A percentile compares a stretch with the other conserved stretches of the same genome.
These are phyloP conservation scores for Ceyx melanurus DNA, from an alignment of 2,113 vertebrate species.

Conservation along the genomic window DNA sequence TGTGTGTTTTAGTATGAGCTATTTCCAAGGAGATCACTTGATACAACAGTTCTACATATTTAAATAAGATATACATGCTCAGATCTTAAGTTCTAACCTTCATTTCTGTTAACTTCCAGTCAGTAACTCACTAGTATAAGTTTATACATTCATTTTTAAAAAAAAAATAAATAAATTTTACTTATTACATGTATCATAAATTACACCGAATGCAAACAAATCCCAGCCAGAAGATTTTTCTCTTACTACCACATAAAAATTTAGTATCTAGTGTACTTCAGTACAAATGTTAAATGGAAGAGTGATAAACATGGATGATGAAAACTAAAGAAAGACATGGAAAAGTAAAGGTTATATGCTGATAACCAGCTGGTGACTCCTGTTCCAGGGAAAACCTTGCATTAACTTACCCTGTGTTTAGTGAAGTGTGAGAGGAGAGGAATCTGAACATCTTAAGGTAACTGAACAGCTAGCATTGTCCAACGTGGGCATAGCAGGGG, in stretches of 20 bases:
- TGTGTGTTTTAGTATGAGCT: not conserved
- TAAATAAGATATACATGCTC: not conserved
- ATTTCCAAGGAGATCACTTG: not conserved
- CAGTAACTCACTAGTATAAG: not conserved
- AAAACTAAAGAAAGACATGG: not conserved
- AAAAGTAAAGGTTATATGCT: not conserved
- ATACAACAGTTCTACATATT: not conserved
- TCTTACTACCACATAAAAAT: not conserved
- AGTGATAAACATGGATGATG: not conserved
- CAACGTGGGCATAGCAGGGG: accelerated
- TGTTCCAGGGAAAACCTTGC: not conserved
- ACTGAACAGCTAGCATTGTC: not conserved
- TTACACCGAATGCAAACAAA: not conserved
- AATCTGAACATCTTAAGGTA: not conserved
- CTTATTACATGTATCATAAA: not conserved
- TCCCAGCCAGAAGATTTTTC: not conserved
- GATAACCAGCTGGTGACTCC: not conserved
- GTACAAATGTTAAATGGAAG: not conserved
- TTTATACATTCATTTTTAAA: not conserved
- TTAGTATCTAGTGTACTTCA: not conserved
- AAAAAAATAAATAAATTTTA: not conserved
- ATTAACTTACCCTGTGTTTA: not conserved
- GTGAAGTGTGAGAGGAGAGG: not conserved
- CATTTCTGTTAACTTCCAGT: not conserved
- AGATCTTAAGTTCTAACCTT: not conserved